Conservation (phyloP, 2,888 invertebrate species). For the Eugnorisma glareosa region DNA sequence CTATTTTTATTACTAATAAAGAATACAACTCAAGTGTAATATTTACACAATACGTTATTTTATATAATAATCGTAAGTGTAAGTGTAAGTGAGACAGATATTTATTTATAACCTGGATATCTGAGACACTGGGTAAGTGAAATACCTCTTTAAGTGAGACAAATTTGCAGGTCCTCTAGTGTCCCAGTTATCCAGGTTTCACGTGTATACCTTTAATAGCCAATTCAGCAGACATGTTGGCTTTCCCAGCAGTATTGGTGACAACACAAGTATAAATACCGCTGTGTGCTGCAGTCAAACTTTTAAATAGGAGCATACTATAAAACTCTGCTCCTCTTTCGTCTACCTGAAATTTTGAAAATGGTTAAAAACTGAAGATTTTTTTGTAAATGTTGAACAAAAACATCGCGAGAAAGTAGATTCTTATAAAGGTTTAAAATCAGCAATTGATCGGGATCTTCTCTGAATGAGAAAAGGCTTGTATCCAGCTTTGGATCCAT, state of each 20-base stretch:
- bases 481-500: neutral
- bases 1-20: no score
- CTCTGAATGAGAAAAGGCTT: neutral
- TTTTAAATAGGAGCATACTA: constrained; percentile 93
- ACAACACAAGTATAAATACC: constrained; percentile 94
- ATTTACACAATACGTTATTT: no score
- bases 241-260: constrained; percentile 93
- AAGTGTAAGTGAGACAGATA: no score
- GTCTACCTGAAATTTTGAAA: constrained; percentile 86
- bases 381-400: neutral
- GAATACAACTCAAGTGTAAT: no score
- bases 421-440: neutral
- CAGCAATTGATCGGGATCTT: no score
- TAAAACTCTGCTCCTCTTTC: constrained; percentile 93
- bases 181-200: no score
- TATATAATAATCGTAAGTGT: no score
- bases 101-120: no score
- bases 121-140: no score
- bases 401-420: neutral
- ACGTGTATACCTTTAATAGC: constrained; percentile 94
- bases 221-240: constrained; percentile 92
- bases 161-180: no score
- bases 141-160: no score
- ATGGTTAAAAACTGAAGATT: neutral
- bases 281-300: constrained; percentile 92